These are phyloP conservation scores for Cynopterus sphinx DNA, from an alignment of 2,797 vertebrate genomes.

Conservation along the genomic window DNA sequence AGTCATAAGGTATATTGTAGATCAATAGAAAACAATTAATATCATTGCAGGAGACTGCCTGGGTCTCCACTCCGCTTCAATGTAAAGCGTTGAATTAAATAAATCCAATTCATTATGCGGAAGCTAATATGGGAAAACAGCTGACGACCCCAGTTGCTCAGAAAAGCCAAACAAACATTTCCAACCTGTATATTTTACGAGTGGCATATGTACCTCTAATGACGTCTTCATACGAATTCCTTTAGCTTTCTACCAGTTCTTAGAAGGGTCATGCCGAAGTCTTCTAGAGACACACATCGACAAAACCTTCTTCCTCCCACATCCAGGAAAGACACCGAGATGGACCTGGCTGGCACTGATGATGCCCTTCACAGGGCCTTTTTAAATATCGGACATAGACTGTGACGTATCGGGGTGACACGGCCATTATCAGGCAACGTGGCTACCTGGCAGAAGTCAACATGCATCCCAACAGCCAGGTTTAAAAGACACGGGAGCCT, in stretches of 20 bases:
- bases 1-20: not conserved
- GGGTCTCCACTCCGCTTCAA: not conserved
- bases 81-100: not conserved
- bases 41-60: not conserved
- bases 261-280: not conserved
- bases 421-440: not conserved
- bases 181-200: not conserved
- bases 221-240: not conserved
- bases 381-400: slow-evolving; percentile 63
- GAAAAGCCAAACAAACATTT: not conserved
- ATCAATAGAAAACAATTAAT: slow-evolving; percentile 31
- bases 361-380: not conserved
- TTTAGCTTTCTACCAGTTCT: slow-evolving; percentile 8
- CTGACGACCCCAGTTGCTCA: not conserved
- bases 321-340: not conserved
- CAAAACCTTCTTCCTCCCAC: not conserved
- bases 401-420: not conserved
- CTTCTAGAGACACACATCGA: not conserved
- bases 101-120: slow-evolving; percentile 6
- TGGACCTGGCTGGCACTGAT: not conserved
- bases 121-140: not conserved
- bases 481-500: slow-evolving; percentile 28
- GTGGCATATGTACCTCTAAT: not conserved
- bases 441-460: not conserved
- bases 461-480: not conserved